Conservation (phyloP, 1,140 invertebrate species). For the Homarus americanus region DNA sequence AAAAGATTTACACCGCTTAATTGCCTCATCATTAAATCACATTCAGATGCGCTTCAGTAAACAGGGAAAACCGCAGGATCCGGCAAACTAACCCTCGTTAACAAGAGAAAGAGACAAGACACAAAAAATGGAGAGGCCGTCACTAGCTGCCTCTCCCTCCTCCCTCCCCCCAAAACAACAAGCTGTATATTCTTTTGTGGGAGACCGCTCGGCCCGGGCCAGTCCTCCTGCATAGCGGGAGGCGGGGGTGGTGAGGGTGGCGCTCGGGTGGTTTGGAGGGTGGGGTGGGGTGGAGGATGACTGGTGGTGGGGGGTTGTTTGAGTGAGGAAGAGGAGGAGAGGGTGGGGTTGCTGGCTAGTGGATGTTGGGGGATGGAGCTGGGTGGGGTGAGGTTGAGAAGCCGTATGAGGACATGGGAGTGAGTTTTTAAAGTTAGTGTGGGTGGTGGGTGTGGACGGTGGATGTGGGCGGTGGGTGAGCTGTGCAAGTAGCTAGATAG, state of each 20-base stretch:
- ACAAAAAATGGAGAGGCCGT: background rate
- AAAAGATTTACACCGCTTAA: background rate
- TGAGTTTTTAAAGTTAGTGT: too few species aligned
- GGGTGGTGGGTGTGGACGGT: too few species aligned
- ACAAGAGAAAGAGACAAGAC: background rate
- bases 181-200: background rate
- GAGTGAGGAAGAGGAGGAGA: too few species aligned
- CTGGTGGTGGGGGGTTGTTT: too few species aligned
- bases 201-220: background rate
- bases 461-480: too few species aligned
- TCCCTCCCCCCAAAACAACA: background rate
- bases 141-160: background rate
- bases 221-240: background rate
- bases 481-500: too few species aligned
- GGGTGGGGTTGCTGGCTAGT: too few species aligned
- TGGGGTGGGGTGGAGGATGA: too few species aligned
- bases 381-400: background rate
- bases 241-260: background rate
- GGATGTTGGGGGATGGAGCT: background rate
- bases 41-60: background rate
- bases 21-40: background rate
- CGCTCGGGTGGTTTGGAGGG: too few species aligned
- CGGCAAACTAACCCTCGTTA: background rate
- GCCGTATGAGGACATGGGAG: too few species aligned
- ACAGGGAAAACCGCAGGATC: background rate